phyloP scores from a whole-genome alignment of 2,113 vertebrate genomes.

The Myiagra hebetior region DNA sequence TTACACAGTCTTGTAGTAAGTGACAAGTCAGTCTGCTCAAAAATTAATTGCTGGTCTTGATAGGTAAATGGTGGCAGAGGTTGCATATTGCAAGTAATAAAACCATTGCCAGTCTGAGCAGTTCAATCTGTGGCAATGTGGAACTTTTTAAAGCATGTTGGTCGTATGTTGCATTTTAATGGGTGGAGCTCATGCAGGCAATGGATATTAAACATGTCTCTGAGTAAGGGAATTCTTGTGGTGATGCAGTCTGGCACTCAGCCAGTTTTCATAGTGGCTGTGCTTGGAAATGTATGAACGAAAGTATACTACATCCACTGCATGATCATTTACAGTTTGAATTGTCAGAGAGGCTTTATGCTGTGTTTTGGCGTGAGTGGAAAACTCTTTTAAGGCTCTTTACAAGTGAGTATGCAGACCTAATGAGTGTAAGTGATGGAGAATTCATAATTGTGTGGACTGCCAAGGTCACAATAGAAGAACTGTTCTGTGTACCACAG shows the following conservation, averaged over 20 bases:
- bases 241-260: neutral
- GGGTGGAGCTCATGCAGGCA: neutral
- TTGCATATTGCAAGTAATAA: neutral
- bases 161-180: rapidly evolving
- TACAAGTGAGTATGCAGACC: neutral
- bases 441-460: neutral
- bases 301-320: neutral
- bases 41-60: neutral
- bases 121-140: neutral
- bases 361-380: neutral
- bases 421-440: neutral
- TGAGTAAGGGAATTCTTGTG: neutral
- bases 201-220: neutral
- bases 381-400: neutral
- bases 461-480: neutral
- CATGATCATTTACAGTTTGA: neutral
- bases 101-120: neutral
- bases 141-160: neutral
- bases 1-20: neutral
- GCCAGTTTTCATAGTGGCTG: neutral
- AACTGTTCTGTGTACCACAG: neutral
- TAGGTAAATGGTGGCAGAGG: neutral
- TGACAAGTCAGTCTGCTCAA: neutral
- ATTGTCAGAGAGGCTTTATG: neutral
- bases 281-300: neutral